Evolutionary conservation across 2,797 vertebrate species (phyloP).

Genomic region (Sardinella longiceps): DNA sequence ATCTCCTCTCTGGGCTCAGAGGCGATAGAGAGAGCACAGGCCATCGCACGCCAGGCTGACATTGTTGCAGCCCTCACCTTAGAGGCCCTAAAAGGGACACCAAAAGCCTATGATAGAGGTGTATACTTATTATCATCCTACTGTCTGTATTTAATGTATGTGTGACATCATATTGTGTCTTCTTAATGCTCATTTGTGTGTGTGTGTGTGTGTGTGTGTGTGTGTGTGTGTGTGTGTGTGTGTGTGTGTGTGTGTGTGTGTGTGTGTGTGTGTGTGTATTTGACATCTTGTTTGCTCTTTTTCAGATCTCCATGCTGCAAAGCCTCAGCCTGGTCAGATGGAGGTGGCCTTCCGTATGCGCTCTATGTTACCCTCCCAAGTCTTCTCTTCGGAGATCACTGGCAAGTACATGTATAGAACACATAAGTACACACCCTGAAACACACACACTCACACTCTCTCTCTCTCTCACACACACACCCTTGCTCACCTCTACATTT

Average conservation of each 20-base stretch:
- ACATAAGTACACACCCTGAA: neutral
- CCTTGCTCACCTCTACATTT: neutral
- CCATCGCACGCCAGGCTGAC: slow-evolving; percentile 92
- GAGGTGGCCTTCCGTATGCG: slow-evolving; percentile 94
- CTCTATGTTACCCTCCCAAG: slow-evolving; percentile 93
- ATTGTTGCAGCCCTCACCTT: slow-evolving; percentile 93
- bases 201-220: neutral
- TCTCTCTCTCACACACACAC: neutral
- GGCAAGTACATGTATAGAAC: slow-evolving; percentile 70
- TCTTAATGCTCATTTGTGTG: neutral
- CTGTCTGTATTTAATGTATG: neutral
- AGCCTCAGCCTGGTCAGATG: slow-evolving; percentile 91
- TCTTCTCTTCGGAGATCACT: slow-evolving; percentile 96
- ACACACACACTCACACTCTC: neutral
- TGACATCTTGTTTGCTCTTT: slow-evolving; percentile 20
- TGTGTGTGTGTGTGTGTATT: neutral
- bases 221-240: too few relatives aligned
- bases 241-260: too few relatives aligned
- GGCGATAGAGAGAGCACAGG: slow-evolving; percentile 89
- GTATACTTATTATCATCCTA: neutral
- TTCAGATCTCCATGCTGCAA: slow-evolving; percentile 88
- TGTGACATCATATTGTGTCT: neutral
- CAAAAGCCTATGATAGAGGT: slow-evolving; percentile 97
- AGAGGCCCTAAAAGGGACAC: slow-evolving; percentile 96
- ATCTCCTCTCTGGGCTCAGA: slow-evolving; percentile 96